Evolutionary conservation across 2,888 invertebrate genomes (phyloP).

Genomic region (Lasius fuliginosus): DNA sequence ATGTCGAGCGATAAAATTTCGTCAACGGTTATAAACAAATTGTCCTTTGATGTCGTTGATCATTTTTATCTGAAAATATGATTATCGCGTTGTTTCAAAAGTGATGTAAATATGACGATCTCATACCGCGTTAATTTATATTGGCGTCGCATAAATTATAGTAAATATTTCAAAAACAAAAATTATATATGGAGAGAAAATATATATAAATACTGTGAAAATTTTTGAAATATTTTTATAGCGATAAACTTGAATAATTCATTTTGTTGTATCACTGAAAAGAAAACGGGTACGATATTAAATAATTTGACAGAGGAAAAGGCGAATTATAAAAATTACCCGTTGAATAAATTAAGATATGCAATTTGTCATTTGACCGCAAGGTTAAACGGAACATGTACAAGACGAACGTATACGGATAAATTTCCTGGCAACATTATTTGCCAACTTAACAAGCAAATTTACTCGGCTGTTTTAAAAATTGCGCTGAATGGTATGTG

Average conservation of each 20-base stretch:
- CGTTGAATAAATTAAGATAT: slow-evolving; percentile 22
- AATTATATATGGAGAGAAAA: background rate
- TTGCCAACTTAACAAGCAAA: slow-evolving; percentile 20
- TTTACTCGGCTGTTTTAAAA: slow-evolving; percentile 35
- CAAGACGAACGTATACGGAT: slow-evolving; percentile 7
- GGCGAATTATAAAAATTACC: background rate
- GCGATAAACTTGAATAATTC: background rate
- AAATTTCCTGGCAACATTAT: slow-evolving; percentile 23
- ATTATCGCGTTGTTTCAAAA: background rate
- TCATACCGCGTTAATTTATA: background rate
- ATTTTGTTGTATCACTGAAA: background rate
- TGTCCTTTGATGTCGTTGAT: background rate
- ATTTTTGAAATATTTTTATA: background rate
- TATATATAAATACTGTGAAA: background rate
- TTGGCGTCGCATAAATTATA: background rate
- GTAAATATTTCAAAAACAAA: background rate
- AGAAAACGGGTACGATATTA: background rate
- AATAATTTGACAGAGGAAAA: slow-evolving; percentile 3
- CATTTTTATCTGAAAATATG: background rate
- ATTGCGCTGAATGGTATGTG: slow-evolving; percentile 18
- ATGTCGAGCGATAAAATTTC: slow-evolving; percentile 6
- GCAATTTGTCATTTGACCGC: slow-evolving; percentile 18
- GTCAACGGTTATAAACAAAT: background rate
- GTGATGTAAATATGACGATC: background rate
- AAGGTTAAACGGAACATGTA: background rate